These are phyloP conservation scores for Yponomeuta malinellus DNA, from an alignment of 2,888 invertebrate genomes.

Conservation along the genomic window DNA sequence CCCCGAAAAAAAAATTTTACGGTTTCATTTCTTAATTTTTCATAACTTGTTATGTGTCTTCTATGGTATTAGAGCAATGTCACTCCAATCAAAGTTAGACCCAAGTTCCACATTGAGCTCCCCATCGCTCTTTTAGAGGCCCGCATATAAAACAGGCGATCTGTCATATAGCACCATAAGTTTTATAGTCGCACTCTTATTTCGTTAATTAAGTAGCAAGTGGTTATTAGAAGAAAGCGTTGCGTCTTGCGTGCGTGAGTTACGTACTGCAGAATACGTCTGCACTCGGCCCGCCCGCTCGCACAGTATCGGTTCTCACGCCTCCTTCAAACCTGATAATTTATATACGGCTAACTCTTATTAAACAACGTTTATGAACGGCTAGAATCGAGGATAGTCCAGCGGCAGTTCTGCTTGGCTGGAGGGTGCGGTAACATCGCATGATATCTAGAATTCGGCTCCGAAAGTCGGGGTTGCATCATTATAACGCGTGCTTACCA, in stretches of 20 bases:
- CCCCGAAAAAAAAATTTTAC: too few species aligned
- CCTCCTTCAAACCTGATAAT: not conserved
- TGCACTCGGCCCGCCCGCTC: not conserved
- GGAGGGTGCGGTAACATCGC: not conserved
- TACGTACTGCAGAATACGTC: not conserved
- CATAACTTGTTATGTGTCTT: too few species aligned
- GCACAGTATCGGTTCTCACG: not conserved
- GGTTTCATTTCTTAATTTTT: too few species aligned
- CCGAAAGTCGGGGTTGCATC: slow-evolving; percentile 4
- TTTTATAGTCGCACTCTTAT: not conserved
- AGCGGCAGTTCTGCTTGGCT: slow-evolving; percentile 7
- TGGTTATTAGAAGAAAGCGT: slow-evolving; percentile 13
- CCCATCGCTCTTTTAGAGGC: too few species aligned
- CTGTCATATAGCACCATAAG: too few species aligned
- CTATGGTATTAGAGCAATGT: too few species aligned
- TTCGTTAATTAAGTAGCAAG: slow-evolving; percentile 1
- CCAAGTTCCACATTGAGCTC: too few species aligned
- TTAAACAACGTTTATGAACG: not conserved
- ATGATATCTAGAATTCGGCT: slow-evolving; percentile 6
- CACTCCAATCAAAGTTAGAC: too few species aligned
- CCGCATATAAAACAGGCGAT: too few species aligned
- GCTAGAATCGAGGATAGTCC: not conserved
- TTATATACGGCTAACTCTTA: not conserved
- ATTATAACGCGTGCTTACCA: not conserved
- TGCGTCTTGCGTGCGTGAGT: slow-evolving; percentile 4